Evolutionary conservation across 2,888 invertebrate genomes (phyloP), one percentile per base, ranked within the genome.

Genomic region (Stenurella melanura): DNA sequence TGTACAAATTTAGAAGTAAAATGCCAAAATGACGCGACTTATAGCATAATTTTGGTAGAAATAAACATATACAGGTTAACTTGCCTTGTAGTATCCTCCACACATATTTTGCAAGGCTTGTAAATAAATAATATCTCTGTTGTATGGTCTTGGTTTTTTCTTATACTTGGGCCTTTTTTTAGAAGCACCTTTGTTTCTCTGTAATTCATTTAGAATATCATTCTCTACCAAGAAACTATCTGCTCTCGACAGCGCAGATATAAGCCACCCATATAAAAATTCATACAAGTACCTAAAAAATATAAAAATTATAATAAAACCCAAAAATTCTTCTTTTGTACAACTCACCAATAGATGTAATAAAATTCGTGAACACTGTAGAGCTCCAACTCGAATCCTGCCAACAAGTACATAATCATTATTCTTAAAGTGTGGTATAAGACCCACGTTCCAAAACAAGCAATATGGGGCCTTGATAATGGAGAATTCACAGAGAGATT

Each of bases 311-410:
- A 56, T 26, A 67, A 30, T 12, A 19, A 38, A 64, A 69, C n/a
- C n/a, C 64, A 50, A 30, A 7, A 34, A 38, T 56, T 4, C 34
- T 11, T 12, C 6, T n/a, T 26, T 54, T 38, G 21, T 38, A 12
- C 63, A 21, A 57, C 90, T 90, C 83, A 95, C 97, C 97, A 98
- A 90, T 95, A 99, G 83, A 98, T 96, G 88, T 98, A 98, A 85
- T 97, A 95, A 89, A 96, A 98, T 90, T 99, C 99, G 88, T 98
- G 98, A 26, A 96, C 94, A 76, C 97, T 97, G 90, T 98, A 99
- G 42, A 99, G 91, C 89, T 99, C 98, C 73, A 99, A 92, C 88
- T 98, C 98, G 85, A 99, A 96, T 0, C 98, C 98, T 21, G 97
- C 95, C 83, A 98, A 92, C 54, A 98, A 92, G 89, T 97, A 98